Conservation (phyloP, 2,113 vertebrate species). For the Oryzias curvinotus region DNA sequence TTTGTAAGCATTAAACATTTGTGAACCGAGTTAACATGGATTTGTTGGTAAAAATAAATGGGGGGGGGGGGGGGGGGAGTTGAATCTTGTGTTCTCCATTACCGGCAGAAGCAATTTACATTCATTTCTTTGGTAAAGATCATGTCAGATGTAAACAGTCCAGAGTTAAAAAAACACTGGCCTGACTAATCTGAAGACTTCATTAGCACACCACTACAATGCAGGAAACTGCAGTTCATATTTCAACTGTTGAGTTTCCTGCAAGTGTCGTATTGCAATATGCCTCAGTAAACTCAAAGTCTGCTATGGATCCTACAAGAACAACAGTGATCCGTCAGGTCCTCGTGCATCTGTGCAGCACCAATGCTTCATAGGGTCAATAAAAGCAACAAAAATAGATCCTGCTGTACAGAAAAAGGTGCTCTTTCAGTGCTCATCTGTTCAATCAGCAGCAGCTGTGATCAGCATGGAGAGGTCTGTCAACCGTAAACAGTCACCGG, state of each 20-base stretch:
- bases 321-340: slow-evolving; percentile 15
- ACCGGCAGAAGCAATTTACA: slow-evolving; percentile 47
- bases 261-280: slow-evolving; percentile 14
- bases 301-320: slow-evolving; percentile 57
- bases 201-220: slow-evolving; percentile 12
- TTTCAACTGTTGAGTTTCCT: neutral
- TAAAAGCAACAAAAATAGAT: neutral
- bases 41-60: neutral
- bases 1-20: neutral
- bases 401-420: neutral
- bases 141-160: slow-evolving; percentile 25
- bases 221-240: neutral
- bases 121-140: slow-evolving; percentile 43
- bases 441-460: slow-evolving; percentile 46
- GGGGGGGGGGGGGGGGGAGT: too few species aligned
- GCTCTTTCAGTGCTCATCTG: slow-evolving; percentile 26
- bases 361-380: slow-evolving; percentile 32
- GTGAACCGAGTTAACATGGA: too few species aligned
- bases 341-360: slow-evolving; percentile 33
- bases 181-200: slow-evolving; percentile 18
- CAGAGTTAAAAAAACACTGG: slow-evolving; percentile 33
- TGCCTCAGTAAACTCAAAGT: slow-evolving; percentile 22
- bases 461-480: slow-evolving; percentile 25
- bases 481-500: neutral
- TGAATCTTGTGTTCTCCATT: slow-evolving; percentile 45